phyloP scores from a whole-genome alignment of 2,888 invertebrate species.

The Morinoia aosen region DNA sequence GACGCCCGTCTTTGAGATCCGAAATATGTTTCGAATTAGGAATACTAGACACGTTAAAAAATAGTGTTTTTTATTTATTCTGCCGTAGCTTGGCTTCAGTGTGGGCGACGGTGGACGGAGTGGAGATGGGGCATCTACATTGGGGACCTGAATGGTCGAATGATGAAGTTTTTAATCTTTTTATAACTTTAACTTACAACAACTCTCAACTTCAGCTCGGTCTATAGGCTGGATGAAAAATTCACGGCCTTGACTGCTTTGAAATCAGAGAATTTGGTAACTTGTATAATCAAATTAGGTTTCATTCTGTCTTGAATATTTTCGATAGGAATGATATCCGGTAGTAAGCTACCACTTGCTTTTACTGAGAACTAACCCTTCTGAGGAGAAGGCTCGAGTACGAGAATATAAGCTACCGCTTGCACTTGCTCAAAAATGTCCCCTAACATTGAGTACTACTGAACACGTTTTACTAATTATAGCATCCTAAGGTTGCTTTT shows the following conservation, averaged over 20 bases:
- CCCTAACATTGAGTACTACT: neutral
- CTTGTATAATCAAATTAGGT: neutral
- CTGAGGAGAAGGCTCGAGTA: neutral
- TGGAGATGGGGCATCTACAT: neutral
- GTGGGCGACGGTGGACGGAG: neutral
- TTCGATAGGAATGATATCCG: neutral
- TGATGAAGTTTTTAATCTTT: neutral
- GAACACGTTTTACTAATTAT: neutral
- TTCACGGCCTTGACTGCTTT: neutral
- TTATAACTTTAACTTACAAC: neutral
- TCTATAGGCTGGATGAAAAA: neutral
- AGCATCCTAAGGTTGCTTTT: neutral
- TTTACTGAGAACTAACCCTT: neutral
- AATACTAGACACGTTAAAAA: neutral
- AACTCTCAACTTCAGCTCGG: neutral
- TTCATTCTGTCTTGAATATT: neutral
- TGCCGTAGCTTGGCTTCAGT: neutral
- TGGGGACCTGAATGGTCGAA: neutral
- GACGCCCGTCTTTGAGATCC: neutral
- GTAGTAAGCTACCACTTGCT: neutral
- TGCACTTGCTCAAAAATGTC: neutral
- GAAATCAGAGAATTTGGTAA: neutral
- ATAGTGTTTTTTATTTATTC: neutral
- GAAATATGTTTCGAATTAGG: neutral
- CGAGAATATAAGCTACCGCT: neutral